Conservation (phyloP, 2,797 vertebrate genomes). For the Muraenolepis orangiensis region DNA sequence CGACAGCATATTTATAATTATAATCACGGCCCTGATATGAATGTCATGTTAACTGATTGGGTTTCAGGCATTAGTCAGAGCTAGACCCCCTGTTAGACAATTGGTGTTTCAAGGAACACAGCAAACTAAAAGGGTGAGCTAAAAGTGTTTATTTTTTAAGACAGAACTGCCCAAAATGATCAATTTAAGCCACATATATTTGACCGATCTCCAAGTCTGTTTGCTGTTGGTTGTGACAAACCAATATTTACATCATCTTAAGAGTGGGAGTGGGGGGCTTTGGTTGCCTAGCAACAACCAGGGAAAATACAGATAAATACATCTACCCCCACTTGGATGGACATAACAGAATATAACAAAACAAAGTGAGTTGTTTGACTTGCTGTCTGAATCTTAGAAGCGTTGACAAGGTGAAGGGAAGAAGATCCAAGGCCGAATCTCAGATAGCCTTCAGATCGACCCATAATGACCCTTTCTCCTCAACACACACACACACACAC, state of each 20-base stretch:
- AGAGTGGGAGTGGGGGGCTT: not conserved
- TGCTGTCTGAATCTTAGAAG: not conserved
- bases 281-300: not conserved
- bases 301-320: not conserved
- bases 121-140: too few species aligned
- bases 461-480: not conserved
- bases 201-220: not conserved
- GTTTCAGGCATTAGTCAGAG: too few species aligned
- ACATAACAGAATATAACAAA: not conserved
- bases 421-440: not conserved
- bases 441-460: not conserved
- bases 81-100: too few species aligned
- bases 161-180: too few species aligned
- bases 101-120: too few species aligned
- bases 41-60: too few species aligned
- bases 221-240: not conserved
- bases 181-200: too few species aligned
- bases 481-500: not conserved
- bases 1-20: too few species aligned
- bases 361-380: not conserved
- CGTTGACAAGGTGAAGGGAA: conserved; percentile 11
- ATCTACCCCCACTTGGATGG: not conserved
- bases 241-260: not conserved
- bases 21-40: too few species aligned
- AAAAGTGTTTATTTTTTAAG: too few species aligned